These are phyloP conservation scores for Hirtodrosophila alboralis DNA, from an alignment of 2,888 invertebrate genomes.

Conservation along the genomic window DNA sequence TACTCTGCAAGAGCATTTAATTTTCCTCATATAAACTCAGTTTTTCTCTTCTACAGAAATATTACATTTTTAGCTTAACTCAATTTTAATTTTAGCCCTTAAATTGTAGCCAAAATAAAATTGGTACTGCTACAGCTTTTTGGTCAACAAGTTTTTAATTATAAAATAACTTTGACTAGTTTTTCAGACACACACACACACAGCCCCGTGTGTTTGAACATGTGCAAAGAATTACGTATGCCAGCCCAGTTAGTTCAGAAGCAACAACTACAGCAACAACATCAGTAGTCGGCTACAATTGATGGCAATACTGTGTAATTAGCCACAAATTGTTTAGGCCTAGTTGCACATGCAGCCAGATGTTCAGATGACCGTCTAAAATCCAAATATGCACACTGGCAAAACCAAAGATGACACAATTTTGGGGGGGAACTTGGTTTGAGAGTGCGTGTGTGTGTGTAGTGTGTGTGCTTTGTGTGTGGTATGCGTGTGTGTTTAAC, in stretches of 20 bases:
- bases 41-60: background rate
- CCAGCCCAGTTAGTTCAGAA: conserved; percentile 20
- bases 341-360: conserved; percentile 64
- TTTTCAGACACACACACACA: conserved; percentile 25
- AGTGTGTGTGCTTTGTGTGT: conserved; percentile 8
- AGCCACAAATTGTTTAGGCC: conserved; percentile 81
- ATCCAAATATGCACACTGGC: conserved; percentile 69
- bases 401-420: conserved; percentile 81
- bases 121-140: conserved; percentile 4
- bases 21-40: background rate
- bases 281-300: conserved; percentile 54
- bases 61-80: conserved; percentile 1
- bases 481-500: conserved; percentile 36
- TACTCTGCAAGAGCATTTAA: background rate
- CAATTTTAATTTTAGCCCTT: conserved; percentile 14
- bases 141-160: conserved; percentile 71
- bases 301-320: conserved; percentile 76
- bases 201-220: conserved; percentile 19
- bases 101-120: conserved; percentile 9
- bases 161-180: conserved; percentile 73
- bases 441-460: conserved; percentile 12
- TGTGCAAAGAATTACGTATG: conserved; percentile 52
- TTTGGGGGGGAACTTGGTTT: conserved; percentile 42
- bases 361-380: conserved; percentile 49
- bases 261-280: conserved; percentile 14